Evolutionary conservation across 2,888 invertebrate genomes (phyloP), one percentile per base, ranked within the genome.

Genomic region (Agonopterix alstromeriana): DNA sequence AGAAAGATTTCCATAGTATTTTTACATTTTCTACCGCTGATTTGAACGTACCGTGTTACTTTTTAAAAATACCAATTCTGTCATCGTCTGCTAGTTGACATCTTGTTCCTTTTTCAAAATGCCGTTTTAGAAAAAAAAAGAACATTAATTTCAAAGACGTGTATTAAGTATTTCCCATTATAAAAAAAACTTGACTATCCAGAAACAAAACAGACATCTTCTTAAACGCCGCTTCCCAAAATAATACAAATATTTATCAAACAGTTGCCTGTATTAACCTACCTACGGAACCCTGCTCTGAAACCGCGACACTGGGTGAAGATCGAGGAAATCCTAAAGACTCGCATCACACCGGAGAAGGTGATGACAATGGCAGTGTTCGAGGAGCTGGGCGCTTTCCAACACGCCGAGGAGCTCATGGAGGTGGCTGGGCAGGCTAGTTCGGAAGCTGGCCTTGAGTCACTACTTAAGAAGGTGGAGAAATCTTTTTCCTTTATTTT

Each of bases 381-480:
- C 44, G 94, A 94, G 52, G 91, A 93, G 0, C 83, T 94, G 3
- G 91, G 93, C n/a, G 94, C 93, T 0, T 96, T 96, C 77, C 91
- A 91, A 45, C 92, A 92, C 61, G 91, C 92, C 0, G 91, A 93
- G 8, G 92, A 93, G 53, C 77, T 98, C 10, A 94, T 94, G 91
- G 96, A 97, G 68, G 92, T 97, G 8, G 94, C 97, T 0, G 94
- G 94, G 0, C 95, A 96, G 71, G 97, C 97, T 0, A 96, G 95
- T 60, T 96, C 97, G 2, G 97, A 98, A 73, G 93, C 94, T 3
- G 93, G 94, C 5, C 89, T 97, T 9, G 97, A 97, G 77, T 82
- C 85, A 7, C 90, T 97, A 65, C 83, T 97, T 5, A 94, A 93
- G 66, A 95, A 94, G 89, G 94, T 93, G 60, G 43, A 27, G 27